These are phyloP conservation scores for Microcebus jonahi DNA, from an alignment of 2,113 vertebrate genomes.

Conservation along the genomic window DNA sequence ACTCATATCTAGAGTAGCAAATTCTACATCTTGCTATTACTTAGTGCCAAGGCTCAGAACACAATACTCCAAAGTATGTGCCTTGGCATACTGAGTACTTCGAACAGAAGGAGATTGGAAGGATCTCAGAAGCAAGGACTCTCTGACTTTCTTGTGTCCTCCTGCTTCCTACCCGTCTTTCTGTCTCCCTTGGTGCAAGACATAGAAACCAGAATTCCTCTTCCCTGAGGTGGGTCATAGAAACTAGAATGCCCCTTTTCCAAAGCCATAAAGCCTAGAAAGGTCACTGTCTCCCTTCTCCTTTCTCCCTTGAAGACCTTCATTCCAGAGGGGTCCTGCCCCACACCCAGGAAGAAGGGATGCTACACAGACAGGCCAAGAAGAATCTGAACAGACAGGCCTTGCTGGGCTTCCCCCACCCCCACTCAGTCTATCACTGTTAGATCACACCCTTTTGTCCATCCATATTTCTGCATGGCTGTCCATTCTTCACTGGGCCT, in stretches of 20 bases:
- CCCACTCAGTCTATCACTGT: background rate
- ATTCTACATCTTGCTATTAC: background rate
- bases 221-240: background rate
- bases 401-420: background rate
- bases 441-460: background rate
- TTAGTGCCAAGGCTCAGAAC: background rate
- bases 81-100: background rate
- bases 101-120: background rate
- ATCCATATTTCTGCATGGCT: background rate
- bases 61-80: background rate
- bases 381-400: background rate
- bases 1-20: background rate
- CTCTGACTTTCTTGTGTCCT: background rate
- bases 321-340: background rate
- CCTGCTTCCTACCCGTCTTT: background rate
- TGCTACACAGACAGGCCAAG: background rate
- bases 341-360: background rate
- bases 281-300: background rate
- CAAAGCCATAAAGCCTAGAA: background rate
- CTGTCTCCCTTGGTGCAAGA: background rate
- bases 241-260: background rate
- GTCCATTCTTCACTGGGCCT: background rate
- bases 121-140: background rate
- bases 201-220: background rate
- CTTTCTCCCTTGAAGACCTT: background rate